Conservation (phyloP, 1,140 invertebrate species). For the Megathymus violae region DNA sequence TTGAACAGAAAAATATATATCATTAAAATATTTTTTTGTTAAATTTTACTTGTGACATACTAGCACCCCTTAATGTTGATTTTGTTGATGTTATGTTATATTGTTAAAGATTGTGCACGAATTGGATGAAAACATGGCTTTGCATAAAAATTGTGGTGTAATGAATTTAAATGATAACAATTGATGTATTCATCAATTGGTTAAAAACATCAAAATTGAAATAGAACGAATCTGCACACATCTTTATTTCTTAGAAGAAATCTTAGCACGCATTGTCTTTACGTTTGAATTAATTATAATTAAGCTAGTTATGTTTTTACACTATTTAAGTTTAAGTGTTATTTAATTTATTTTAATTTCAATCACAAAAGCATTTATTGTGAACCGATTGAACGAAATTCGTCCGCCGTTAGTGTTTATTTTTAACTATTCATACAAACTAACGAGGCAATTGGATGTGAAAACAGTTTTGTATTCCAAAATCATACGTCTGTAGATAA, state of each 20-base stretch:
- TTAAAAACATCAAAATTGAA: no score
- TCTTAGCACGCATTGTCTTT: conserved; percentile 60
- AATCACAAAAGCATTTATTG: conserved; percentile 6
- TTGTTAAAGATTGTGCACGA: conserved; percentile 52
- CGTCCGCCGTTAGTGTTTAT: background rate
- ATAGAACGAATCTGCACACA: conserved; percentile 39
- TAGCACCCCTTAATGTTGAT: conserved; percentile 7
- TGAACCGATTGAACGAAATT: background rate
- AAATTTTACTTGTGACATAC: background rate
- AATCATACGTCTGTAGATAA: no score
- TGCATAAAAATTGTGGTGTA: no score
- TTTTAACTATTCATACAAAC: no score
- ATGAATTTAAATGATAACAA: no score
- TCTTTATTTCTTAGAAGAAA: conserved; percentile 48
- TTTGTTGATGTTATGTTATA: conserved; percentile 51
- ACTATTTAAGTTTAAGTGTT: no score
- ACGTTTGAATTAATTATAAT: conserved; percentile 3
- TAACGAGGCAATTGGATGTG: no score
- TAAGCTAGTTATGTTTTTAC: background rate
- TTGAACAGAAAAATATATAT: no score
- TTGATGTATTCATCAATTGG: no score
- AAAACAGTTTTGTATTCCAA: no score
- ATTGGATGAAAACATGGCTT: background rate
- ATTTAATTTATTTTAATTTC: no score
- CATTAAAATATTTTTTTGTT: no score